Base-by-base conservation (phyloP, 1,140 invertebrate genomes). In the Rhyzopertha dominica region DNA sequence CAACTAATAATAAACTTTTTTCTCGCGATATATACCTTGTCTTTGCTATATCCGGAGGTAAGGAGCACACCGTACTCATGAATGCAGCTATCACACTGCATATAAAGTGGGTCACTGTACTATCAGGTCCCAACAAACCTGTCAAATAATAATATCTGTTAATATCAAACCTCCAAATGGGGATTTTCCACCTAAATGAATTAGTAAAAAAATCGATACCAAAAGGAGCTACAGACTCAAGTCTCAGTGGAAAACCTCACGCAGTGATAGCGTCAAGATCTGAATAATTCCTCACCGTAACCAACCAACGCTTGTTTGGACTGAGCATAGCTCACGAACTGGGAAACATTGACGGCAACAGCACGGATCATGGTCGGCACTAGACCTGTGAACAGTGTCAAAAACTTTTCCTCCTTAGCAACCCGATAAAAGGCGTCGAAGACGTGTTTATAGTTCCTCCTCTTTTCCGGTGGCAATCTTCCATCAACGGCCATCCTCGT, bases 21-120 rank as follows among this genome's bases (percentile, higher is more conserved):
- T 14, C 16, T 12, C 41, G 46, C 24, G 35, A 1, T 24, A 56
- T 36, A 72, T 69, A 88, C 82, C 87, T 85, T 5, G 94, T 97
- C 73, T 97, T 97, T 25, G 90, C 91, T 65, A 98, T 98, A 71
- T 98, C 94, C 14, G 96, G 86, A n/a, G 95, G 95, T 88, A 98
- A 92, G 0, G 92, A 95, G 4, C 90, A 88, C 44, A 85, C 81
- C 18, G 95, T 98, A 30, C 95, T 97, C 30, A 95, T 78, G 5
- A 98, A 76, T 18, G 95, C 95, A 56, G 90, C 93, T 49, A 97
- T 85, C 92, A 98, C 97, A 52, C 90, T 93, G 39, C 90, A 87
- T 32, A 74, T 77, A 71, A 97, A 96, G 71, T 98, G 94, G 30
- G 90, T 74, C 49, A 80, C 69, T 47, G 96, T 86, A 51, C 87